phyloP scores from a whole-genome alignment of 1,140 invertebrate genomes.

The Musca vetustissima region DNA sequence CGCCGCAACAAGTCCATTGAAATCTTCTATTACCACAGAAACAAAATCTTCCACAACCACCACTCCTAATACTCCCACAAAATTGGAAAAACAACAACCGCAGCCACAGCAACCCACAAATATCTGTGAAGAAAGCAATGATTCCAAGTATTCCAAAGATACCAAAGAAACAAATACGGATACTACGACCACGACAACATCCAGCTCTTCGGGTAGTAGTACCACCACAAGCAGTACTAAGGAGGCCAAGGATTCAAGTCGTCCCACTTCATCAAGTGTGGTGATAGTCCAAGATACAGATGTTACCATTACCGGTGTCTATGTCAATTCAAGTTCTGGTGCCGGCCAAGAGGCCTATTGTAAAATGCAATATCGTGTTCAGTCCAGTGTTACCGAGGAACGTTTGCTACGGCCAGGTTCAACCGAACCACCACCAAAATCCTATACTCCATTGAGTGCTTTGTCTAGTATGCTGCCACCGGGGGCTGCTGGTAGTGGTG shows the following conservation, averaged over 20 bases:
- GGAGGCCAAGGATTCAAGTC: constrained; percentile 49
- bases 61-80: constrained; percentile 46
- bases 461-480: constrained; percentile 84
- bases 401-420: constrained; percentile 66
- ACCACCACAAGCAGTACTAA: constrained; percentile 29
- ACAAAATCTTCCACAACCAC: constrained; percentile 55
- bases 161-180: constrained; percentile 62
- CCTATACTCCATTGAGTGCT: constrained; percentile 80
- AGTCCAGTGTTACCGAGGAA: constrained; percentile 55
- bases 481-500: constrained; percentile 55
- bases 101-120: constrained; percentile 27
- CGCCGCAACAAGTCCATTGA: background rate
- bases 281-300: constrained; percentile 81
- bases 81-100: constrained; percentile 58
- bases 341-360: constrained; percentile 81
- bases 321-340: constrained; percentile 72
- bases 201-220: constrained; percentile 42
- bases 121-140: constrained; percentile 51
- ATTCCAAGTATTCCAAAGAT: constrained; percentile 60
- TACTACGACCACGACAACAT: constrained; percentile 42
- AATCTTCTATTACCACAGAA: constrained; percentile 30
- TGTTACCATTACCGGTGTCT: constrained; percentile 82
- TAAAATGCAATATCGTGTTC: constrained; percentile 74
- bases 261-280: constrained; percentile 59
- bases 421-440: constrained; percentile 77